A percentile compares a stretch with the other conserved stretches of the same genome.
phyloP scores from a whole-genome alignment of 2,888 invertebrate genomes.

The Ochropleura leucogaster region DNA sequence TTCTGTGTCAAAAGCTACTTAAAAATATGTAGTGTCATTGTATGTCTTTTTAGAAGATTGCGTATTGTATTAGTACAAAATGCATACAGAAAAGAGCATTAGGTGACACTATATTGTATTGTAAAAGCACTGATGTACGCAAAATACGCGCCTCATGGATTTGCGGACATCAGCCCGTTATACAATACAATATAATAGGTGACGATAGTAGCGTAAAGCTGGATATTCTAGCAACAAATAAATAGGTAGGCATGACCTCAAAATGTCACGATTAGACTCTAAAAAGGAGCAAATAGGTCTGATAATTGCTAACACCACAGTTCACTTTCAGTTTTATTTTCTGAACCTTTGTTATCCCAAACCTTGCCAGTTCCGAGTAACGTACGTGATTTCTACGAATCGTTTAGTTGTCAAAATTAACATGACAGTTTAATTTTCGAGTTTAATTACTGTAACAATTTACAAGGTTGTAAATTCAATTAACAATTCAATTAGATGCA shows the following conservation, averaged over 20 bases:
- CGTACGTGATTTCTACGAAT: conserved; percentile 15
- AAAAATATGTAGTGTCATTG: conserved; percentile 32
- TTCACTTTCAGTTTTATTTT: conserved; percentile 11
- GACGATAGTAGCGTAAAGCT: background rate
- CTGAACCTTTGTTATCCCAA: conserved; percentile 1
- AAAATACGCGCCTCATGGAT: too few species aligned
- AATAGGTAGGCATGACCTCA: conserved; percentile 3
- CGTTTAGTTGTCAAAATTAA: conserved; percentile 31
- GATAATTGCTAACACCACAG: background rate
- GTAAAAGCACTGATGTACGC: too few species aligned
- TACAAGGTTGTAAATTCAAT: conserved; percentile 49
- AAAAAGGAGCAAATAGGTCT: background rate
- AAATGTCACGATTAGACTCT: background rate
- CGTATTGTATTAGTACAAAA: conserved; percentile 7
- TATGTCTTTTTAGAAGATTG: conserved; percentile 22
- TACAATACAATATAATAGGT: too few species aligned
- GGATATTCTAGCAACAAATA: conserved; percentile 3
- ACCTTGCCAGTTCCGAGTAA: conserved; percentile 21
- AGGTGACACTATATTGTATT: background rate
- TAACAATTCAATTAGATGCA: conserved; percentile 16
- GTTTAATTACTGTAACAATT: conserved; percentile 45
- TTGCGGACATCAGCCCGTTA: too few species aligned
- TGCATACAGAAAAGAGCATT: background rate
- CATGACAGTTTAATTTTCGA: conserved; percentile 47
- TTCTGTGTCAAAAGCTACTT: conserved; percentile 56